Evolutionary conservation across 2,113 vertebrate genomes (phyloP), one percentile per base, ranked within the genome.

Genomic region (Sander lucioperca): DNA sequence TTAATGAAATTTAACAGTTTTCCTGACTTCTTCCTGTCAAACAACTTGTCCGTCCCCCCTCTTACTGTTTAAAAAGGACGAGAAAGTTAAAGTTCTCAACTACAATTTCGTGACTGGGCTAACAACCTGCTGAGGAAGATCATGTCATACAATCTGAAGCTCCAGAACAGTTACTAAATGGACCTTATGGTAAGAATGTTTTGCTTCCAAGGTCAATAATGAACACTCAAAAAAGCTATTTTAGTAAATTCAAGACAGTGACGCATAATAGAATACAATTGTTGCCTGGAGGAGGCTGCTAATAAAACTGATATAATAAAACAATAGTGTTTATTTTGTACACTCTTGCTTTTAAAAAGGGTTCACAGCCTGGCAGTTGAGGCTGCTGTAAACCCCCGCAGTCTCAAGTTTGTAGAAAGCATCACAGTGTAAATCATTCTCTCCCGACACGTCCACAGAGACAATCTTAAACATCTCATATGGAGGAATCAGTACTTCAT

Each of bases 401-500:
- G 66, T 77, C 61, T 80, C 66, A 1, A 85, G 83, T 54, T 77
- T 80, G 66, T 72, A 86, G 39, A 74, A 5, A 16, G 71, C 27
- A 21, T 66, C 69, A 58, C 82, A 84, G 9, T 64, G 7, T 25
- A 79, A 53, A 19, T 86, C 50, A 4, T 64, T 78, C 18, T 48
- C 33, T 33, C 33, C 33, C 1, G 74, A 63, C 11, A 0, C 36
- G 53, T 86, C 64, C 25, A 82, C 70, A 6, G 33, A 66, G 10
- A 75, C n/a, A 0, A 83, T 76, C 1, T 5, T 66, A 7, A 87
- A 87, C 76, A 79, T 76, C 36, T 82, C 75, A 39, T 83, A 78
- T 4, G 74, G 84, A 69, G 83, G 86, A 69, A 88, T 83, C 43
- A 88, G 66, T 2, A 85, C 83, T 64, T 88, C 86, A 19, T 85